Percentiles rank a stretch among this genome's conserved stretches.
These are phyloP conservation scores for Leptinotarsa rubiginosa DNA, from an alignment of 2,888 invertebrate species.

Conservation along the genomic window DNA sequence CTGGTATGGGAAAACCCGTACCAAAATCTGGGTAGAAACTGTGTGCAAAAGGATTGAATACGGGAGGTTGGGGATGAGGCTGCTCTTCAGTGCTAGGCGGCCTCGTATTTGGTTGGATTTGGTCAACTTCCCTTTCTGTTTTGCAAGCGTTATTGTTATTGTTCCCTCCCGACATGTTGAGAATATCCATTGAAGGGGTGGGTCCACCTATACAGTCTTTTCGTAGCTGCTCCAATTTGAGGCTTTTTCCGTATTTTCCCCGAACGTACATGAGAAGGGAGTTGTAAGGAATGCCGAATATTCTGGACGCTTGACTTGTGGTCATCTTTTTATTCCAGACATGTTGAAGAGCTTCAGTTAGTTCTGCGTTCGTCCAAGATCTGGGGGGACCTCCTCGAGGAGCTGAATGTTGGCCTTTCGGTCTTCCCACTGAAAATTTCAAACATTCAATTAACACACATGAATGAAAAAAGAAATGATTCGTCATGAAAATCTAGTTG, in stretches of 20 bases:
- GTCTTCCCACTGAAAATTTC: slow-evolving; percentile 76
- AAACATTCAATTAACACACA: neutral
- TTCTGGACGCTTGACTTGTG: slow-evolving; percentile 89
- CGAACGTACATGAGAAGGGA: slow-evolving; percentile 91
- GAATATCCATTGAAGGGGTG: slow-evolving; percentile 71
- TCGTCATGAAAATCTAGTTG: too few species aligned
- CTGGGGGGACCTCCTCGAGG: slow-evolving; percentile 91
- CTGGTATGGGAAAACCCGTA: slow-evolving; percentile 83
- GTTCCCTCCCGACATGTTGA: slow-evolving; percentile 51
- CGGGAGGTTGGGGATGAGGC: slow-evolving; percentile 69
- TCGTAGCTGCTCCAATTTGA: slow-evolving; percentile 87
- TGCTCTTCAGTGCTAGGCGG: slow-evolving; percentile 74
- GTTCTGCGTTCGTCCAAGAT: slow-evolving; percentile 92
- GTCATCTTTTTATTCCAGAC: slow-evolving; percentile 98
- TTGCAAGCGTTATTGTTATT: slow-evolving; percentile 70
- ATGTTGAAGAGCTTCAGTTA: slow-evolving; percentile 90
- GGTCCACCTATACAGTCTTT: slow-evolving; percentile 87
- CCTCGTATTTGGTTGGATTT: slow-evolving; percentile 65
- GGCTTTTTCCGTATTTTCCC: slow-evolving; percentile 92
- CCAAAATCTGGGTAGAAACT: slow-evolving; percentile 87
- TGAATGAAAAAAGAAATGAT: neutral
- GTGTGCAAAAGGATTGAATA: slow-evolving; percentile 83
- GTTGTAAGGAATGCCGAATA: slow-evolving; percentile 94
- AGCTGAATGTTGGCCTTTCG: slow-evolving; percentile 92
- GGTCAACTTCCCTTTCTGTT: slow-evolving; percentile 61